A percentile compares a stretch with the other conserved stretches of the same genome.
phyloP scores from a whole-genome alignment of 2,797 vertebrate species.

The Moxostoma hubbsi region DNA sequence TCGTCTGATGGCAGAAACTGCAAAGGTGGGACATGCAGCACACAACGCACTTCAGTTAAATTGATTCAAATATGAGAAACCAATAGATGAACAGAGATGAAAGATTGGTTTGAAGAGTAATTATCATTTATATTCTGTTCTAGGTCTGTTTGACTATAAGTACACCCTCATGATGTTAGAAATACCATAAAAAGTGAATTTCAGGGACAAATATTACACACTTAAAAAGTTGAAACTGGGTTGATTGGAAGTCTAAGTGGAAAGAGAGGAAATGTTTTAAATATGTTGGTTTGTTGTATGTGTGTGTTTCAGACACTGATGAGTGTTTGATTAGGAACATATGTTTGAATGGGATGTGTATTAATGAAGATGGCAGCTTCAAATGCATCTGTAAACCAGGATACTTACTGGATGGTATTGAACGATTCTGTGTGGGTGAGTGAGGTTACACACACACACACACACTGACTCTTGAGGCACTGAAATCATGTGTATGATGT shows the following conservation, averaged over 20 bases:
- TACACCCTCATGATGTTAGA: too few species aligned
- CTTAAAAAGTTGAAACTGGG: too few species aligned
- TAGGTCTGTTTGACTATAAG: too few species aligned
- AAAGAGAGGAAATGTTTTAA: not conserved
- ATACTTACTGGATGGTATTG: conserved; percentile 89
- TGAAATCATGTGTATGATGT: conserved; percentile 64
- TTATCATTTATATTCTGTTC: too few species aligned
- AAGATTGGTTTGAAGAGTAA: too few species aligned
- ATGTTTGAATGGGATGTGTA: conserved; percentile 96
- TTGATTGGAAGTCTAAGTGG: not conserved
- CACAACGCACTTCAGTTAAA: not conserved
- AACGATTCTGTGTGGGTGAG: conserved; percentile 92
- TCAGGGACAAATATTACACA: too few species aligned
- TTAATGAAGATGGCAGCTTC: conserved; percentile 97
- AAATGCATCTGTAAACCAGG: conserved; percentile 98
- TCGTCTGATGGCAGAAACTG: conserved; percentile 92
- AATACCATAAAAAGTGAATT: too few species aligned
- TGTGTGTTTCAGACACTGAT: conserved; percentile 85
- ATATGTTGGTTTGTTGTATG: not conserved
- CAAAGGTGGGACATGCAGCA: conserved; percentile 80
- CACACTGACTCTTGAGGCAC: not conserved
- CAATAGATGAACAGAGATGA: too few species aligned
- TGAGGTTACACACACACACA: not conserved
- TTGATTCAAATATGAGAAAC: too few species aligned
- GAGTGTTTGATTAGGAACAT: conserved; percentile 96